Conservation (phyloP, 2,888 invertebrate species). For the Tholera decimalis region DNA sequence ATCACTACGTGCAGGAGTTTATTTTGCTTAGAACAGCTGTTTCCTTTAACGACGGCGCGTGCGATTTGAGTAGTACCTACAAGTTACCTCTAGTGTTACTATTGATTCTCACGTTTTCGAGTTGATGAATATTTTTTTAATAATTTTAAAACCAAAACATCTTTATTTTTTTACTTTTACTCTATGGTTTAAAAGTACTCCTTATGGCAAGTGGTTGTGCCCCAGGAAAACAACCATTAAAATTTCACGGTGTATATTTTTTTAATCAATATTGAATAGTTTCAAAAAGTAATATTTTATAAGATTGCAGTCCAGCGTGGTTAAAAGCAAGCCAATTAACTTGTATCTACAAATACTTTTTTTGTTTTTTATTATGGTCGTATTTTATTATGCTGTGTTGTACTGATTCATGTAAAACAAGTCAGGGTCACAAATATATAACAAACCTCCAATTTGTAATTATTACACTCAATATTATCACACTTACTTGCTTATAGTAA, state of each 20-base stretch:
- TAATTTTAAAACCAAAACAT: too few species aligned
- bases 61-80: too few species aligned
- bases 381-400: not conserved
- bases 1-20: too few species aligned
- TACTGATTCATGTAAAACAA: constrained; percentile 10
- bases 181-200: too few species aligned
- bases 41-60: too few species aligned
- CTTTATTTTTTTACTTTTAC: too few species aligned
- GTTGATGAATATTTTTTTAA: too few species aligned
- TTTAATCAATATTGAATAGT: constrained; percentile 9
- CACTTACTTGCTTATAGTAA: constrained; percentile 9
- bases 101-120: too few species aligned
- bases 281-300: not conserved
- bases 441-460: constrained; percentile 2
- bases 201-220: too few species aligned
- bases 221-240: too few species aligned
- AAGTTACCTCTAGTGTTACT: too few species aligned
- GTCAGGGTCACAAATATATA: not conserved
- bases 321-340: not conserved
- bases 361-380: constrained; percentile 3
- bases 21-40: too few species aligned
- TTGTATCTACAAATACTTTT: constrained; percentile 9
- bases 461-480: constrained; percentile 13
- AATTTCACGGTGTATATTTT: not conserved
- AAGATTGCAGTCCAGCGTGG: constrained; percentile 22